Percentiles rank a stretch among this genome's conserved stretches.
Evolutionary conservation across 2,113 vertebrate species (phyloP).

Genomic region (Phalacrocorax carbo): DNA sequence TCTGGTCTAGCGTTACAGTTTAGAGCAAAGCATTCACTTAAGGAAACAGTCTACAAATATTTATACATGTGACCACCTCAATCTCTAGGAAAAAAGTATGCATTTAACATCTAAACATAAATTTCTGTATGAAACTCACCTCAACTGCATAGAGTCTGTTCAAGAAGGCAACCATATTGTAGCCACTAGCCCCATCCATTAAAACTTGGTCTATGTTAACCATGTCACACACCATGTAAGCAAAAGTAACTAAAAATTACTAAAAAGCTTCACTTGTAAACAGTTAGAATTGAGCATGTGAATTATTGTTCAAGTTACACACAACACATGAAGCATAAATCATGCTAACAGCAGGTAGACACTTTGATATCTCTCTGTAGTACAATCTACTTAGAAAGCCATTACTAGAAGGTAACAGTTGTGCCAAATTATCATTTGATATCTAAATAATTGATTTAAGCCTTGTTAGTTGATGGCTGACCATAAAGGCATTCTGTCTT

Average conservation of each 20-base stretch:
- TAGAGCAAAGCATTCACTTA: neutral
- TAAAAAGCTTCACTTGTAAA: neutral
- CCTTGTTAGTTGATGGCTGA: slow-evolving; percentile 8
- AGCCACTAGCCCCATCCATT: neutral
- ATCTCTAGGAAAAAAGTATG: neutral
- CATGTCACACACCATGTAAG: fast-evolving
- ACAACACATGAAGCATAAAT: neutral
- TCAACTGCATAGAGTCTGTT: neutral
- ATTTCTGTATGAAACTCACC: neutral
- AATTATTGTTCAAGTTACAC: neutral
- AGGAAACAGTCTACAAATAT: neutral
- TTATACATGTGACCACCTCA: neutral
- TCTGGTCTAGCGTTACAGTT: neutral
- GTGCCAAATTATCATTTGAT: neutral
- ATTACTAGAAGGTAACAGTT: slow-evolving; percentile 23
- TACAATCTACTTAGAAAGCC: slow-evolving; percentile 6
- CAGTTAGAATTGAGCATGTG: neutral
- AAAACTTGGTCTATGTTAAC: neutral
- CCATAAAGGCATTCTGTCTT: neutral
- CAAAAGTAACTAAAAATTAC: neutral
- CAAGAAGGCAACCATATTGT: neutral
- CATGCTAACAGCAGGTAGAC: neutral
- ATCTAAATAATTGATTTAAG: slow-evolving; percentile 53
- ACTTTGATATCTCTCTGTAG: slow-evolving; percentile 18
- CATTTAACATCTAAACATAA: neutral